Base-by-base conservation (phyloP, 1,140 invertebrate species). In the Antheraea pernyi region DNA sequence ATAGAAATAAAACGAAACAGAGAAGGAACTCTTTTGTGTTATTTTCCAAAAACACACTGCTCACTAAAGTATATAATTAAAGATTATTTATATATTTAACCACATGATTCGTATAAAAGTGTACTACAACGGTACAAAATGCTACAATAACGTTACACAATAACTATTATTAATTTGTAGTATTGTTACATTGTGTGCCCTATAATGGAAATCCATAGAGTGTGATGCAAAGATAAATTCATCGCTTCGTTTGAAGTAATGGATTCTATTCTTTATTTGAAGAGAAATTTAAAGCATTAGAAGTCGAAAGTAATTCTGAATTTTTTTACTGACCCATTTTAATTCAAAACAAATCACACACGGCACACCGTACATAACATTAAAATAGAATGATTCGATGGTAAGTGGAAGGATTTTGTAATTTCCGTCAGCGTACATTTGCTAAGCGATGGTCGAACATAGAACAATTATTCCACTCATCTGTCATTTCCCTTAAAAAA, bases 1-100 rank as follows among this genome's bases (percentile, higher is more conserved):
- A 80, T 72, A 72, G 77, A 74, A 82, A 84, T 70, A 71, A 82
- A 79, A 79, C 72, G 71, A 71, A 71, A 75, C 76, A 79, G 73
- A 72, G 76, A 88, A 91, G 86, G 85, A 88, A 89, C 86, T 89
- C 85, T 80, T 73, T 74, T 74, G 72, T 75, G 75, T 77, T 53
- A 53, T 16, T 6, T 53, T 11, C 46, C 7, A 72, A 74, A 81
- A 80, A 74, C 73, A 76, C 72, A 80, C 72, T 70, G 62, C 70
- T 74, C 69, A 69, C 64, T 68, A 69, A 74, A 59, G 63, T 65
- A 59, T 53, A 64, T 42, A 58, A 75, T 48, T 64, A 16, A 64
- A 19, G 58, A 68, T 65, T 53, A 30, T 30, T 65, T 42, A 42
- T 42, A 3, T 42, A 42, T 22, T 61, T 46, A 71, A 65, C 30